Conservation (phyloP, 35 echinoderm and acorn worm genomes). For the Ophioderma brevispina region DNA sequence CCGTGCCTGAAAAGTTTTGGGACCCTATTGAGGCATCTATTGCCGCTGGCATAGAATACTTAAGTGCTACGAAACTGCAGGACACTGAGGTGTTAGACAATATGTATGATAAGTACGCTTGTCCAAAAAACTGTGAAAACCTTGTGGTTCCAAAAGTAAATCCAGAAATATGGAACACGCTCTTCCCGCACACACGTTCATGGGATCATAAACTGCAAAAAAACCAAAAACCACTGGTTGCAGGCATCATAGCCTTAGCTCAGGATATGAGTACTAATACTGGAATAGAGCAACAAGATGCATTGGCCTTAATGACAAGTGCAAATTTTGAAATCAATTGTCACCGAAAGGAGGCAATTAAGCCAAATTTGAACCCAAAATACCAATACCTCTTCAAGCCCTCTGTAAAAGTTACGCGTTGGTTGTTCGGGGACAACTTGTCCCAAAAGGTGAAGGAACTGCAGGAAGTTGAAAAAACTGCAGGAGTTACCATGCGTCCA, state of each 20-base stretch:
- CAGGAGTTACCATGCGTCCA: constrained; percentile 1
- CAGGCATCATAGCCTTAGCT: constrained; percentile 35
- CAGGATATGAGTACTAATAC: not conserved
- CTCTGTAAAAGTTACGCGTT: not conserved
- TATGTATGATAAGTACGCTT: constrained; percentile 18
- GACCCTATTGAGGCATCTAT: constrained; percentile 17
- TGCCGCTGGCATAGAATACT: constrained; percentile 7
- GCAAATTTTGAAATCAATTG: constrained; percentile 50
- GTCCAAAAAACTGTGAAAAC: constrained; percentile 18
- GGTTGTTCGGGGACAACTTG: constrained; percentile 55
- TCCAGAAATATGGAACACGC: constrained; percentile 50
- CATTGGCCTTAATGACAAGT: constrained; percentile 15
- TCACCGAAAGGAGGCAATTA: constrained; percentile 50
- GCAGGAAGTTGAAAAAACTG: constrained; percentile 49
- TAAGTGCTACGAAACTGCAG: not conserved
- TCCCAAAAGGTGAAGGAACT: constrained; percentile 63
- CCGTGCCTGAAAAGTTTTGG: not conserved
- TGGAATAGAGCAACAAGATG: constrained; percentile 40
- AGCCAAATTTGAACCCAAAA: constrained; percentile 32
- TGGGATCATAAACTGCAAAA: constrained; percentile 45
- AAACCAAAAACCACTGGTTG: constrained; percentile 40
- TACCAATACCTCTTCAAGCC: constrained; percentile 35
- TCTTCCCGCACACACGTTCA: not conserved
- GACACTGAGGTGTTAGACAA: not conserved
- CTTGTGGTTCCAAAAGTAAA: constrained; percentile 52